These are phyloP conservation scores for Siphlonurus alternatus DNA, from an alignment of 2,888 invertebrate species.

Conservation along the genomic window DNA sequence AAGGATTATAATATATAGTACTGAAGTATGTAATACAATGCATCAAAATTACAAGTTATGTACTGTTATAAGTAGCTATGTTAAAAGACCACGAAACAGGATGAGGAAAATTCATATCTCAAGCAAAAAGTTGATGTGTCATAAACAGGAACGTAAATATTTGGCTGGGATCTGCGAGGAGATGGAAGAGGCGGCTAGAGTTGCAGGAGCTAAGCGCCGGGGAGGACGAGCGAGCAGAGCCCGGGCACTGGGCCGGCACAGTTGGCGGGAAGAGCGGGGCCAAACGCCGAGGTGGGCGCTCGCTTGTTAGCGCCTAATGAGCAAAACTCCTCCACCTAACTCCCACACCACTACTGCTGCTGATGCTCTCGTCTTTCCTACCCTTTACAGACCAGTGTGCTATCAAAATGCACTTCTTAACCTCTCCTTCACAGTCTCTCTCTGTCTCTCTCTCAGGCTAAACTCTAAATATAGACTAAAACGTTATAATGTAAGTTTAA, in stretches of 20 bases:
- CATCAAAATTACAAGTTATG: no score
- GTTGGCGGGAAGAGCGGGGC: not conserved
- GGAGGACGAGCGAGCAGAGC: no score
- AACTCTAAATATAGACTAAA: not conserved
- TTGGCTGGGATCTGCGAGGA: no score
- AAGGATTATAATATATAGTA: no score
- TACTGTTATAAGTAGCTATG: no score
- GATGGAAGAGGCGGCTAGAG: no score
- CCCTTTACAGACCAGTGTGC: not conserved
- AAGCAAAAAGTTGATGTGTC: not conserved
- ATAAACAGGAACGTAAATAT: not conserved
- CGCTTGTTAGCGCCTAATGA: slow-evolving; percentile 2
- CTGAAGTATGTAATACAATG: no score
- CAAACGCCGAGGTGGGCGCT: not conserved
- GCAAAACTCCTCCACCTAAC: not conserved
- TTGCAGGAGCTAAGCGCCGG: no score
- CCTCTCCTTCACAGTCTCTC: no score
- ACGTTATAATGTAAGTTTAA: not conserved
- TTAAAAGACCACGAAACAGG: not conserved
- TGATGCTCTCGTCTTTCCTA: not conserved
- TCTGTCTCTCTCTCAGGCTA: not conserved
- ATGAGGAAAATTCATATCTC: not conserved
- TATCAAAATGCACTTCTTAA: not conserved
- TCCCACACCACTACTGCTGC: not conserved
- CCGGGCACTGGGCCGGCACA: not conserved